These are phyloP conservation scores for Caenorhabditis imperialis DNA, from an alignment of 2,888 invertebrate species.

Conservation along the genomic window DNA sequence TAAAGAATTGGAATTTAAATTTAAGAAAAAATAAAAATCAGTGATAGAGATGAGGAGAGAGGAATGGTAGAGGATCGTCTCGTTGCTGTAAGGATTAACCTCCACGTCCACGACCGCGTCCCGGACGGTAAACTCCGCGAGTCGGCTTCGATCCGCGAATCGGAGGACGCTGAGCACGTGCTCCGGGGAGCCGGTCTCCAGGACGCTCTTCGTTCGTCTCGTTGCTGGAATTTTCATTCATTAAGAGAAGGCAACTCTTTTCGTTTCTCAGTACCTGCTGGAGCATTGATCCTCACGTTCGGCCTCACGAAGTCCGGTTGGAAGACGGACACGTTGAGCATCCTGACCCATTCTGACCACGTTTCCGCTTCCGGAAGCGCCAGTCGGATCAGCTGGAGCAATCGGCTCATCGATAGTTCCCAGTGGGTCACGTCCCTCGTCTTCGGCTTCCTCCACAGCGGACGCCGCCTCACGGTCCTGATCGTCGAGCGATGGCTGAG, in stretches of 20 bases:
- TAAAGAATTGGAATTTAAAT: too few species aligned
- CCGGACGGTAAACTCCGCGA: conserved; percentile 41
- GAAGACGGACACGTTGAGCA: conserved; percentile 32
- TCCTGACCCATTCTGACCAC: conserved; percentile 24
- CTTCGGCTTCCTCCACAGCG: conserved; percentile 64
- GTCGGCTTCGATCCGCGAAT: conserved; percentile 35
- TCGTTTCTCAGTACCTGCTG: conserved; percentile 58
- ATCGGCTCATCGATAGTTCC: conserved; percentile 34
- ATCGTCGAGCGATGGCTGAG: conserved; percentile 59
- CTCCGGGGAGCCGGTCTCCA: conserved; percentile 3
- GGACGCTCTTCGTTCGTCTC: conserved; percentile 45
- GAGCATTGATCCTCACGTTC: conserved; percentile 65
- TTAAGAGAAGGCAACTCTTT: too few species aligned
- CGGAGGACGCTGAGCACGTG: conserved; percentile 6
- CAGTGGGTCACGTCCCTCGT: conserved; percentile 34
- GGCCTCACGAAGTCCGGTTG: conserved; percentile 36
- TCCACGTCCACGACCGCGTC: conserved; percentile 29
- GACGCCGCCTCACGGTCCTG: conserved; percentile 65
- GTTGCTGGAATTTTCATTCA: conserved; percentile 38
- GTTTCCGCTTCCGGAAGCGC: conserved; percentile 39
- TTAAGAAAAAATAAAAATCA: neutral
- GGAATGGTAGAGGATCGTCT: neutral
- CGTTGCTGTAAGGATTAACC: conserved; percentile 11
- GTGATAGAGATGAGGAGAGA: too few species aligned
- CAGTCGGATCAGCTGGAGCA: conserved; percentile 53